phyloP scores from a whole-genome alignment of 2,888 invertebrate species.

The Oxystoma pomonae region DNA sequence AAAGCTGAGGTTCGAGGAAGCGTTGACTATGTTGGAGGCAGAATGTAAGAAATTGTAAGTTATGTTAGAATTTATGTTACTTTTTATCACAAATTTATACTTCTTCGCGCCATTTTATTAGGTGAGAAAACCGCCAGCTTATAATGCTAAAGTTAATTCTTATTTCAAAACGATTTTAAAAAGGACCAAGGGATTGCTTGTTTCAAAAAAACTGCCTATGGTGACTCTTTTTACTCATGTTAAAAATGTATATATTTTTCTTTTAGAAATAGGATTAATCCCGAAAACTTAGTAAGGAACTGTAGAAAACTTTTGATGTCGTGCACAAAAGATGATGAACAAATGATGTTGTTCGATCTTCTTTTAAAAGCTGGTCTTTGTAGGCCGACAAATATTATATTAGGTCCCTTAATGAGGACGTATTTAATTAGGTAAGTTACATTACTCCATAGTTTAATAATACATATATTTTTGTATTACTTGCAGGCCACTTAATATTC shows the following conservation, averaged over 20 bases:
- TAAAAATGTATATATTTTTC: too few species aligned
- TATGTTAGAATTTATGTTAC: neutral
- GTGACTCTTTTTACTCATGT: too few species aligned
- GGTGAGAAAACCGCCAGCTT: too few species aligned
- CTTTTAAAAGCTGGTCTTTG: conserved; percentile 55
- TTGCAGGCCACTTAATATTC: too few species aligned
- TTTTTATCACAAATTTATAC: too few species aligned
- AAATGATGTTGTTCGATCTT: conserved; percentile 51
- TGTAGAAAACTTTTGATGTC: conserved; percentile 59
- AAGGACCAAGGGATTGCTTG: too few species aligned
- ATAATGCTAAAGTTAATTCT: too few species aligned
- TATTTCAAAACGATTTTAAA: too few species aligned
- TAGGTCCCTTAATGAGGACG: conserved; percentile 61
- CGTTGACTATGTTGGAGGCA: conserved; percentile 50
- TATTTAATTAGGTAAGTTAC: conserved; percentile 55
- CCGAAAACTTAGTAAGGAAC: conserved; percentile 51
- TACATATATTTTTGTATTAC: too few species aligned
- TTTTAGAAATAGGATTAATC: neutral
- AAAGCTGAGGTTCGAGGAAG: conserved; percentile 47
- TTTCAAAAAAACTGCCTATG: too few species aligned
- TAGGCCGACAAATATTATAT: conserved; percentile 52
- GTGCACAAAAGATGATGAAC: conserved; percentile 47
- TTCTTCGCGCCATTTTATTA: too few species aligned
- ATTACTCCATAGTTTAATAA: too few species aligned
- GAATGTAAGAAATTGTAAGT: conserved; percentile 36